Evolutionary conservation across 30 jellyfish, hydroid and myxozoan genomes (phyloP).

Genomic region (Nemopilema nomurai): DNA sequence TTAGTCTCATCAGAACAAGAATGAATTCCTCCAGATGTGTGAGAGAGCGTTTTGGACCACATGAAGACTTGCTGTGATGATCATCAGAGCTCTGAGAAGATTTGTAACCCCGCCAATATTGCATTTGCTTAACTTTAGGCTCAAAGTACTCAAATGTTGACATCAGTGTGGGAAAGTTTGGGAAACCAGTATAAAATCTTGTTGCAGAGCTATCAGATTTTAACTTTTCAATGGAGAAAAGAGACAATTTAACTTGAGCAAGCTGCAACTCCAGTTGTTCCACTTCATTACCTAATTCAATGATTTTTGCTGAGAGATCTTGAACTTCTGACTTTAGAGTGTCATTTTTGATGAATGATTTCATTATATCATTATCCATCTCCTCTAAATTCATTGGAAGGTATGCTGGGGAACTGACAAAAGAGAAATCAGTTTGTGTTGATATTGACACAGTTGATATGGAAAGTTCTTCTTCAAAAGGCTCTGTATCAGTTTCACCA

Average conservation of each 20-base stretch:
- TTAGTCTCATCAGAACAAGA: no score
- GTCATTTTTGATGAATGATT: background rate
- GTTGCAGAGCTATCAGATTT: background rate
- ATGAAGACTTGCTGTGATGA: no score
- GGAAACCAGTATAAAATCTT: background rate
- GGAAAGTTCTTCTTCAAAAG: no score
- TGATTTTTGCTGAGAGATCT: background rate
- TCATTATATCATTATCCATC: conserved; percentile 1
- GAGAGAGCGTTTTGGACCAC: no score
- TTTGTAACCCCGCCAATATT: no score
- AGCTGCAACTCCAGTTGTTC: background rate
- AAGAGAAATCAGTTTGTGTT: conserved; percentile 8
- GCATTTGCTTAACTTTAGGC: background rate
- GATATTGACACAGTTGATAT: background rate
- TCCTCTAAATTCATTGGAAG: background rate
- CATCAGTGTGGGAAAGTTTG: background rate
- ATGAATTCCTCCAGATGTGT: no score
- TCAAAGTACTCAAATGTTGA: background rate
- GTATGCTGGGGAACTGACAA: background rate
- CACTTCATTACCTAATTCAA: background rate
- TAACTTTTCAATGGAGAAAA: background rate
- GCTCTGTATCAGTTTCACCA: no score
- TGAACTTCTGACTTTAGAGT: background rate
- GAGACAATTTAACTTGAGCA: conserved; percentile 4
- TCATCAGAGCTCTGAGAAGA: no score